A percentile compares a stretch with the other conserved stretches of the same genome.
Conservation (phyloP, 2,797 vertebrate genomes). For the Hyperoplus immaculatus region DNA sequence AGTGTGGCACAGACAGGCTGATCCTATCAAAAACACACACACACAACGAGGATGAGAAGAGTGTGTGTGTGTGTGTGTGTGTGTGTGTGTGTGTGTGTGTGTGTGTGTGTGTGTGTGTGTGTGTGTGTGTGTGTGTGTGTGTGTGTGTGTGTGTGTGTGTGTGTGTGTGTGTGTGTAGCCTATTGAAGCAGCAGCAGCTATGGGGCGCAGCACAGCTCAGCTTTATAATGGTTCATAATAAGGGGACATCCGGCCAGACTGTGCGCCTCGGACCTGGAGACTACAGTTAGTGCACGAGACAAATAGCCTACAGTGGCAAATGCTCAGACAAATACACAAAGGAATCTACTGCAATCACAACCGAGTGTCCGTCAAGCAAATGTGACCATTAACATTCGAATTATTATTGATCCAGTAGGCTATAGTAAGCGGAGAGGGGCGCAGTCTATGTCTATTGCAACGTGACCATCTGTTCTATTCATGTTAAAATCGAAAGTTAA, state of each 20-base stretch:
- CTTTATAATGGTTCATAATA: slow-evolving; percentile 43
- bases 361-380: slow-evolving; percentile 11
- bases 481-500: background rate
- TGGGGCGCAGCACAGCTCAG: slow-evolving; percentile 3
- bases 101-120: no score
- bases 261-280: slow-evolving; percentile 16
- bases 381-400: background rate
- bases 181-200: slow-evolving; percentile 24
- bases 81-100: no score
- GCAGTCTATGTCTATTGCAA: background rate
- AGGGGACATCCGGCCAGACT: slow-evolving; percentile 21
- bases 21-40: slow-evolving; percentile 22
- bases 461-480: slow-evolving; percentile 1
- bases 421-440: slow-evolving; percentile 1
- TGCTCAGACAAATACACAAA: background rate
- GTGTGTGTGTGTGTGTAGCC: background rate
- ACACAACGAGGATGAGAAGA: slow-evolving; percentile 13
- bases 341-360: slow-evolving; percentile 4
- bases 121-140: no score
- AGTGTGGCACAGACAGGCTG: slow-evolving; percentile 10
- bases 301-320: background rate
- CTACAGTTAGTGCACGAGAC: background rate
- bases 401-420: slow-evolving; percentile 14
- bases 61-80: background rate
- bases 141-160: background rate